Evolutionary conservation across 2,113 vertebrate species (phyloP), one percentile per base, ranked within the genome.

Genomic region (Phrynosoma blainvillii): DNA sequence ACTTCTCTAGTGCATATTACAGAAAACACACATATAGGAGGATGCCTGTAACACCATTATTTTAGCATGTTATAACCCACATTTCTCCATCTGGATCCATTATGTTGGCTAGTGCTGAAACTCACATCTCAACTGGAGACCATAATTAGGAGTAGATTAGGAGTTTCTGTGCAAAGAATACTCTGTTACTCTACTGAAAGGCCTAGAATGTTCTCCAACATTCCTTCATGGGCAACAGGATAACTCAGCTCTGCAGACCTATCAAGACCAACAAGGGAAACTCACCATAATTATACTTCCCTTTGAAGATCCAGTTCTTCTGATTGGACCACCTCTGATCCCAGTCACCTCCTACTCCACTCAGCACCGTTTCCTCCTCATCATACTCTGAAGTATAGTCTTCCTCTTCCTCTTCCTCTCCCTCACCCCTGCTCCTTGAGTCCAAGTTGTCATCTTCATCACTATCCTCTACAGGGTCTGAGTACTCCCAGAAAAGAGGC

Each of bases 401-500:
- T 3, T 97, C 95, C 16, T 92, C 92, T 9, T 94, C 86, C 0
- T 79, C 91, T 66, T 97, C 95, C 1, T 85, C 77, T 92, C 96
- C 75, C 88, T 96, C 83, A 88, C 89, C 94, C 2, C 86, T 91
- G 80, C 93, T 95, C 36, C 91, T 89, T 16, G 84, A 62, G 79
- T 94, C 87, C 30, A 93, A 78, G 27, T 80, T 90, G 74, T 94
- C 93, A 73, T 92, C 87, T 7, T 93, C 93, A 13, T 93, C 91
- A 0, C 92, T 97, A 14, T 96, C 97, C 89, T 98, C 97, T 2
- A 97, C 3, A 0, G 95, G 95, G 65, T 98, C 97, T 0, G 94
- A 96, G 92, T 98, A 98, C 88, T 97, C 96, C 98, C 98, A 98
- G 93, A 98, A 98, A 80, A 98, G 97, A 0, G 98, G 98, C 98